phyloP scores from a whole-genome alignment of 2,113 vertebrate genomes.

The Trematocara macrostoma region DNA sequence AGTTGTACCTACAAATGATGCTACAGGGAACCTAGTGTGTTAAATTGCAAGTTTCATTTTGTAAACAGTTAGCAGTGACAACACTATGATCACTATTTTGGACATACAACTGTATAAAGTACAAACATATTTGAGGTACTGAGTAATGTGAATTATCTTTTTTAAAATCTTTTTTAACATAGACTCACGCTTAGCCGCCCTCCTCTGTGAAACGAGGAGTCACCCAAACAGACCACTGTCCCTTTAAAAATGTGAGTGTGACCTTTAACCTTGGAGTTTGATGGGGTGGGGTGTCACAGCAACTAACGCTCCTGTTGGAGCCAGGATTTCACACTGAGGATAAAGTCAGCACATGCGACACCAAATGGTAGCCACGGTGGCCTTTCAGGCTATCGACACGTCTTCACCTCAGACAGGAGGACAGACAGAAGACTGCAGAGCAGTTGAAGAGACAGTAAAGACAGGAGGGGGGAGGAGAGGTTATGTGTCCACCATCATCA shows the following conservation, averaged over 20 bases:
- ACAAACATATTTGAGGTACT: not conserved
- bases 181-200: not conserved
- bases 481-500: not conserved
- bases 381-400: not conserved
- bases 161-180: accelerated
- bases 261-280: constrained; percentile 12
- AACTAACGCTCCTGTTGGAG: constrained; percentile 3
- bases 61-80: not conserved
- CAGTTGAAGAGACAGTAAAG: not conserved
- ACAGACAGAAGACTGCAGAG: not conserved
- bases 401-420: constrained; percentile 13
- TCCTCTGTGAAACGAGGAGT: not conserved
- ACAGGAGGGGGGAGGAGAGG: not conserved
- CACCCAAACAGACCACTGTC: not conserved
- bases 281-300: not conserved
- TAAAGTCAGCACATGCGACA: constrained; percentile 14
- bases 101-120: not conserved
- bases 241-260: constrained; percentile 20
- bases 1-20: not conserved
- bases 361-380: constrained; percentile 19
- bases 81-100: not conserved
- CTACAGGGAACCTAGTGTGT: not conserved
- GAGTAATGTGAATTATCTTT: not conserved
- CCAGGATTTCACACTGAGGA: constrained; percentile 21
- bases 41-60: not conserved